Base-by-base conservation (phyloP, 2,113 vertebrate species). In the Hyperopisus bebe region DNA sequence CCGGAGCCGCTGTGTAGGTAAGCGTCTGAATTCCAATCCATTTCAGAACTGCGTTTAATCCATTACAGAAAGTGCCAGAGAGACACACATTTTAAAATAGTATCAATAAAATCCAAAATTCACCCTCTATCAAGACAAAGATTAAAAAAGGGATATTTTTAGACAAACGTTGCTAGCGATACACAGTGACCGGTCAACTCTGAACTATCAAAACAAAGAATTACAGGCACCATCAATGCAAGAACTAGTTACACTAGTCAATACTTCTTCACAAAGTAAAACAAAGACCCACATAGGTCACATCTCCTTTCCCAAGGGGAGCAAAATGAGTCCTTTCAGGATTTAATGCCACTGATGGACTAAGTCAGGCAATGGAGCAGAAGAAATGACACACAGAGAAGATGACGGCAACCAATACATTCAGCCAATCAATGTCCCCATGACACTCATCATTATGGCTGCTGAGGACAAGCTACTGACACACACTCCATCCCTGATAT, bases 31-130 rank as follows among this genome's bases (percentile, higher is more conserved):
- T 42, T 55, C 10, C 10, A 53, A 31, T 31, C 21, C 47, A 47
- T 53, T 85, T 86, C 84, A 86, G 11, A 50, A 86, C n/a, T 86
- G 24, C 24, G 47, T 87, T 87, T 87, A 87, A 87, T 87, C 44
- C 10, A 53, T 24, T 55, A 27, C 31, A 55, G 50, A 31, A 87
- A 21, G 27, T 55, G 48, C 15, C 44, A 87, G 48, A 87, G 85
- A 87, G 15, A 35, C n/a, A 53, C 48, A 53, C 27, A 19, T 11
- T 50, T 87, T 50, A 87, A 87, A 87, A 87, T 53, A 87, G 48
- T 87, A 31, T 53, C 5, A 51, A 35, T 53, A 35, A 31, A 53
- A 51, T 53, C 35, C 5, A 87, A 55, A 55, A 87, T 13, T 53
- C 85, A 51, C 24, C 50, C 85, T 35, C 44, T 53, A 50, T 5